These are phyloP conservation scores for Dasyornis broadbenti DNA, from an alignment of 2,113 vertebrate genomes.

Conservation along the genomic window DNA sequence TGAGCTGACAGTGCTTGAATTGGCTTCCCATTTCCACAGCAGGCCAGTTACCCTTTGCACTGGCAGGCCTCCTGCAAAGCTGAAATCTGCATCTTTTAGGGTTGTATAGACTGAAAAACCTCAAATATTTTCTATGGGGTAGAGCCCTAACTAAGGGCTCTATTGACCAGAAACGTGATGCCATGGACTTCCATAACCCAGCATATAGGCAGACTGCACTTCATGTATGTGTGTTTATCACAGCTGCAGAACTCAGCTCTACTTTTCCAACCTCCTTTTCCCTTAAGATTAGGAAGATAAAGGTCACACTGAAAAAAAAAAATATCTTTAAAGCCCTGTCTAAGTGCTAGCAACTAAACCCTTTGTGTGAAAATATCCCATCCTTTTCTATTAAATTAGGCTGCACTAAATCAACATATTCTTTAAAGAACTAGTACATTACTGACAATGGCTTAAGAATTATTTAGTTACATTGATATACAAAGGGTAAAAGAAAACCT, in stretches of 20 bases:
- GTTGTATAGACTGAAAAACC: slow-evolving; percentile 48
- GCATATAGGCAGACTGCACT: background rate
- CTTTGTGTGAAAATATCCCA: background rate
- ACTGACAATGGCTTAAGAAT: background rate
- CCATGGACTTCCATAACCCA: slow-evolving; percentile 5
- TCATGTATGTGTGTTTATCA: slow-evolving; percentile 37
- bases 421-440: background rate
- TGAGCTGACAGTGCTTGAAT: background rate
- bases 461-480: background rate
- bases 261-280: slow-evolving; percentile 12
- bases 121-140: slow-evolving; percentile 61
- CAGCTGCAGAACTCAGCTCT: slow-evolving; percentile 15
- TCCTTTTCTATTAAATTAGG: background rate
- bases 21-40: background rate
- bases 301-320: too few species aligned
- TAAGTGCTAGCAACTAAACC: background rate
- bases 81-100: slow-evolving; percentile 45
- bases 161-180: slow-evolving; percentile 51
- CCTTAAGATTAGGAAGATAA: background rate
- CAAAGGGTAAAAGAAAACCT: background rate
- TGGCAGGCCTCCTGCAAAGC: slow-evolving; percentile 21
- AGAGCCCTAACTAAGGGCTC: slow-evolving; percentile 36
- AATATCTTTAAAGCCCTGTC: too few species aligned
- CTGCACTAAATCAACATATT: background rate
- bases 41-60: background rate